A percentile compares a stretch with the other conserved stretches of the same genome.
These are phyloP conservation scores for Muntiacus reevesi DNA, from an alignment of 2,113 vertebrate species.

Conservation along the genomic window DNA sequence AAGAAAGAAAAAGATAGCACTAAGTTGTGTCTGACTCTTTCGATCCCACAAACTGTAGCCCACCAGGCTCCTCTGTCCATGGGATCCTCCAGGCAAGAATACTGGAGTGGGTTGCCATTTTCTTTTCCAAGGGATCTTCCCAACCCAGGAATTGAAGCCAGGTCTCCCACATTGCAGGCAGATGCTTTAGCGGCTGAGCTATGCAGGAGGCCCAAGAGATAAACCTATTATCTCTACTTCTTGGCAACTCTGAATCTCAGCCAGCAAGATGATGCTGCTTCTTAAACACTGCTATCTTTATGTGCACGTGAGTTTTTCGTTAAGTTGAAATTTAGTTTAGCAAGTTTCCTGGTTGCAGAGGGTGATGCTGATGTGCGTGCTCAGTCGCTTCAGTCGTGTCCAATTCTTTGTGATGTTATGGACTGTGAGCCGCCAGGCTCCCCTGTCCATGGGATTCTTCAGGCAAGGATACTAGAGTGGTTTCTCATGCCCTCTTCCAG, in stretches of 20 bases:
- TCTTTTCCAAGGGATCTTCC: background rate
- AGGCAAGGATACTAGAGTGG: background rate
- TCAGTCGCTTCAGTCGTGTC: background rate
- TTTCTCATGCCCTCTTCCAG: background rate
- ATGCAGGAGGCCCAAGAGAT: background rate
- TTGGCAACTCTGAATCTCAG: background rate
- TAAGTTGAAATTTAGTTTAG: conserved; percentile 18
- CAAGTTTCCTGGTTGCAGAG: background rate
- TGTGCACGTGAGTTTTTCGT: background rate
- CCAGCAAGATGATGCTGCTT: background rate
- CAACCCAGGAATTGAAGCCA: background rate
- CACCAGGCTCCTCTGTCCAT: background rate
- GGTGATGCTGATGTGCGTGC: background rate
- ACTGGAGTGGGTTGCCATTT: background rate
- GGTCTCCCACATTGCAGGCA: rapidly evolving
- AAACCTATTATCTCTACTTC: background rate
- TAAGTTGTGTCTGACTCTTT: background rate
- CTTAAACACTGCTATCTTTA: background rate
- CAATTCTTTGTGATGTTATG: background rate
- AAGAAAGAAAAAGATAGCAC: background rate
- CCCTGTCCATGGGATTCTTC: background rate
- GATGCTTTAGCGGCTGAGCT: background rate
- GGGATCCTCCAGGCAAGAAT: background rate
- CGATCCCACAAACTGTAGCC: background rate
- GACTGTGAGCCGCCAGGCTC: background rate